Base-by-base conservation (phyloP, 2,888 invertebrate genomes). In the Eretmocerus hayati region DNA sequence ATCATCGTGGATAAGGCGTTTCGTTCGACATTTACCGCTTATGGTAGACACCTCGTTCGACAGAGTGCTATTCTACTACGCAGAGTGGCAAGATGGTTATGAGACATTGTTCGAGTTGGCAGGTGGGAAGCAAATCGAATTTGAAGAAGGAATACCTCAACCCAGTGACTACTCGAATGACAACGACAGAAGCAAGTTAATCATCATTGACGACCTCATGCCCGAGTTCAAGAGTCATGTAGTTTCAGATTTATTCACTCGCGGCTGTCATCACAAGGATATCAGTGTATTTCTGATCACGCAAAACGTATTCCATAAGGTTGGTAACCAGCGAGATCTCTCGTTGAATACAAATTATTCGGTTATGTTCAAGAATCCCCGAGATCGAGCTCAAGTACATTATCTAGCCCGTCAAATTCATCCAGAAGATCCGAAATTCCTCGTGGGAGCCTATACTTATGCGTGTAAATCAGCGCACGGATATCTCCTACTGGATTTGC, bases 171-270 rank as follows among this genome's bases (percentile, higher is more conserved):
- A 53, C 23, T 49, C 47, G 2, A 15, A 48, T 23, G 46, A 53
- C 22, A 32, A 42, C 30, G 8, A 46, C 19, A 47, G 15, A 1
- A 21, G 16, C 1, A 43, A 58, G 16, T 13, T 30, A 30, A 8
- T 30, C 8, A 13, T 30, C 8, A 8, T 30, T 13, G 30, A 30
- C 30, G 30, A 30, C 13, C 13, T 30, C 8, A 30, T 30, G 30
- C 30, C 8, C 13, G 30, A 30, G 13, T 30, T 13, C 13, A 9
- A 9, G 30, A 9, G 8, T 30, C 8, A 30, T 30, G 30, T 30
- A 30, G 13, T 30, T 30, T 45, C 54, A 0, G 54, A 60, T 53
- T 50, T 58, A 4, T 59, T 58, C 44, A 58, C 54, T 4, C n/a
- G n/a, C n/a, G n/a, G n/a, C n/a, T n/a, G n/a, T n/a, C n/a, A n/a